These are phyloP conservation scores for cattle (Bos taurus) DNA, from an alignment of 2,113 vertebrate genomes.

Conservation along the genomic window DNA sequence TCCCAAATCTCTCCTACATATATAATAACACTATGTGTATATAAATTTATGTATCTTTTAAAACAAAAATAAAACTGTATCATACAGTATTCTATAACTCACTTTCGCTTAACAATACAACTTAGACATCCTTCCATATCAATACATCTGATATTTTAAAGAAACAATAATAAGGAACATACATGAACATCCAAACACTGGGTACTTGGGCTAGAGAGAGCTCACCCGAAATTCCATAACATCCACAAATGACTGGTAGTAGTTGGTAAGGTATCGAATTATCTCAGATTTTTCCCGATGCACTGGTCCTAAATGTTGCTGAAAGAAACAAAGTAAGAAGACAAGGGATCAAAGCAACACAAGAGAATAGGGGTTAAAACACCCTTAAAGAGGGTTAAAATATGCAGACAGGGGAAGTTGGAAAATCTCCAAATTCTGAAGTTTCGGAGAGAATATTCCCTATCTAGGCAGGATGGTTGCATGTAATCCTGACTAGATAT, in stretches of 20 bases:
- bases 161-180: not conserved
- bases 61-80: constrained; percentile 13
- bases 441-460: not conserved
- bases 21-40: not conserved
- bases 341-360: not conserved
- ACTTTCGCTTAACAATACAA: constrained; percentile 9
- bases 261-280: constrained; percentile 79
- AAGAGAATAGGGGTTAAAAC: not conserved
- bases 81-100: not conserved
- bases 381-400: not conserved
- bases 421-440: not conserved
- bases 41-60: not conserved
- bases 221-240: constrained; percentile 95
- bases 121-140: not conserved
- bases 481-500: not conserved
- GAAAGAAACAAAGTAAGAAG: constrained; percentile 35
- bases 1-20: not conserved
- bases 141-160: not conserved
- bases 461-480: not conserved
- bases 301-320: constrained; percentile 89
- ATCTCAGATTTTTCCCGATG: constrained; percentile 91
- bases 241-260: constrained; percentile 93
- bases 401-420: not conserved
- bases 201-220: not conserved
- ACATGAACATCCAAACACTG: not conserved